Conservation (phyloP, 2,113 vertebrate species). For the Turdus rufiventris region DNA sequence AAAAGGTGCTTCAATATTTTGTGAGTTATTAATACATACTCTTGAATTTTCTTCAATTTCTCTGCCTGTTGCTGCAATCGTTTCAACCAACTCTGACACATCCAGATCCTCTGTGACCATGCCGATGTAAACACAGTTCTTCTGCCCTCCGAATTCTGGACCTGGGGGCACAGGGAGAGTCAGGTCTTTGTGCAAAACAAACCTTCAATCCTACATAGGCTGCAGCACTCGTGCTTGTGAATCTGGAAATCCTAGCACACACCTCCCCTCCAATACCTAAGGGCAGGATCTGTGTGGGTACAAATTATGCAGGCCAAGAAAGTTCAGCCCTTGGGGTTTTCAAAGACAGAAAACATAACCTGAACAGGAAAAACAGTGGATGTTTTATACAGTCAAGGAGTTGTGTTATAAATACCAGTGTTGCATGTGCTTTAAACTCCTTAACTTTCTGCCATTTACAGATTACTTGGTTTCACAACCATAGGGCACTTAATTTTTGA, state of each 20-base stretch:
- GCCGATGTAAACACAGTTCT: conserved; percentile 86
- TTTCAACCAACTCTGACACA: conserved; percentile 83
- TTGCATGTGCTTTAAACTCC: not conserved
- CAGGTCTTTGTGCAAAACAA: not conserved
- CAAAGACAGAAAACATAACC: not conserved
- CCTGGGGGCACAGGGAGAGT: conserved; percentile 64
- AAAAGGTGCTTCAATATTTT: not conserved
- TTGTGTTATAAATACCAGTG: not conserved
- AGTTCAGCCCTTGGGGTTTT: not conserved
- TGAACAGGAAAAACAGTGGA: not conserved
- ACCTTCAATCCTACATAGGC: not conserved
- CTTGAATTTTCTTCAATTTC: conserved; percentile 93
- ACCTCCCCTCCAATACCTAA: not conserved
- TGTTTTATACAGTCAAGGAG: not conserved
- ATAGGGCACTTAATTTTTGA: not conserved
- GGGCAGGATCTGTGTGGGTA: not conserved
- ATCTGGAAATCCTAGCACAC: not conserved
- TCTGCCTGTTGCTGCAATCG: conserved; percentile 82
- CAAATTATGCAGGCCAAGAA: not conserved
- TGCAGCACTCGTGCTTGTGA: accelerated
- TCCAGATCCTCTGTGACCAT: conserved; percentile 89
- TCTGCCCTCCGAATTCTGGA: conserved; percentile 82
- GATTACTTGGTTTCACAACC: not conserved
- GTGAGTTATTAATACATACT: conserved; percentile 72
- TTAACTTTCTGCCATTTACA: not conserved